Evolutionary conservation across 2,888 invertebrate genomes (phyloP), one percentile per base, ranked within the genome.

Genomic region (Nomada ferruginata): DNA sequence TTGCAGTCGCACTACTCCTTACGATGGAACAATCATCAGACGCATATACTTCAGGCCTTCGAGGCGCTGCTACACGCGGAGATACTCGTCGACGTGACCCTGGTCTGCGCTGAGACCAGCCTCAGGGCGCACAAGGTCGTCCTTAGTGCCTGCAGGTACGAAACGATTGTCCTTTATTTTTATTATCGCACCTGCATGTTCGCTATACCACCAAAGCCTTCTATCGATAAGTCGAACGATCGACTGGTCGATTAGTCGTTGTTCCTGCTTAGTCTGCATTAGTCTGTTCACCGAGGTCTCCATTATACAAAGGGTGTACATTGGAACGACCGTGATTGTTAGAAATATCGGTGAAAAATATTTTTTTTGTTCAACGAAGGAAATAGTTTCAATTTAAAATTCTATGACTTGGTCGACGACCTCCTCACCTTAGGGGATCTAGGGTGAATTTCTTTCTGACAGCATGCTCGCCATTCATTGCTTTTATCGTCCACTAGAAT

Each of bases 21-120:
- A 92, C 96, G 97, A 94, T 98, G 98, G 98, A 98, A 98, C 95
- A 98, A 98, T 95, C 98, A 98, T 95, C 97, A 97, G 94, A 96
- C 96, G 89, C 97, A 98, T 94, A 96, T 98, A 92, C 95, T 98
- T 89, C 96, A 97, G 91, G 97, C 98, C 70, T 98, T 98, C 94
- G 98, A 98, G 92, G 96, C 97, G n/a, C 95, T 98, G 82, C 95
- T 98, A 84, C 97, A 97, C 92, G 97, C 97, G 29, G 98, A 98
- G 94, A 96, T 97, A 11, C 95, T 98, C 74, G 98, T 98, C 80
- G 98, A 98, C 93, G 98, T 98, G 79, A 98, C 98, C 23, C 95
- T 98, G 85, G 97, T 98, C 63, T 98, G 98, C 93, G 96, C 97
- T 83, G 98, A 97, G 92, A 96, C 96, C 76, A 96, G 97, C 85